Evolutionary conservation across 1,140 invertebrate genomes (phyloP).

Genomic region (Globodera ellingtonae): DNA sequence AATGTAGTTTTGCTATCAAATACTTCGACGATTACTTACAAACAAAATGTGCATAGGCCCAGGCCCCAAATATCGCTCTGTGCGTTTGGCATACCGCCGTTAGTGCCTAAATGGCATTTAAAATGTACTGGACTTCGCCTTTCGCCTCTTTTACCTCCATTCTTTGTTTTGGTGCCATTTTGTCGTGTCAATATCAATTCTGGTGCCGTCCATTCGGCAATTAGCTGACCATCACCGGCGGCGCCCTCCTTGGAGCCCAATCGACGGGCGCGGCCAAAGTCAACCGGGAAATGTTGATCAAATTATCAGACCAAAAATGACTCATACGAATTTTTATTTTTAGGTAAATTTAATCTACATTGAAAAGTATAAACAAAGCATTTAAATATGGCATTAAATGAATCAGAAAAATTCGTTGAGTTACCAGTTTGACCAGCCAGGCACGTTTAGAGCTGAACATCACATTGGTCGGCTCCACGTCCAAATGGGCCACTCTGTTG

Average conservation of each 20-base stretch:
- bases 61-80: constrained; percentile 94
- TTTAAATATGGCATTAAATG: too few relatives aligned
- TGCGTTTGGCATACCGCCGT: constrained; percentile 75
- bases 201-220: constrained; percentile 74
- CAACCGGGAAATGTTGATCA: constrained; percentile 77
- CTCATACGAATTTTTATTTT: constrained; percentile 64
- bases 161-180: constrained; percentile 5
- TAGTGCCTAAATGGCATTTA: not conserved
- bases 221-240: constrained; percentile 57
- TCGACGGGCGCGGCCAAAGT: constrained; percentile 63
- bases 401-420: not conserved
- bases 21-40: constrained; percentile 68
- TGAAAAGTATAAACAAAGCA: too few relatives aligned
- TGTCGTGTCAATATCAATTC: constrained; percentile 75
- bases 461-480: constrained; percentile 94
- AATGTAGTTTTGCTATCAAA: too few relatives aligned
- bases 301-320: constrained; percentile 83
- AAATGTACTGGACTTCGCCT: not conserved
- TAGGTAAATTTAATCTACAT: too few relatives aligned
- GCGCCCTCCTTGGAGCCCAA: constrained; percentile 69
- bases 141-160: not conserved
- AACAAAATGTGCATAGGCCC: constrained; percentile 86
- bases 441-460: constrained; percentile 83
- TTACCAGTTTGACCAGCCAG: constrained; percentile 77
- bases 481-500: constrained; percentile 85